phyloP scores from a whole-genome alignment of 2,113 vertebrate species.

The Conger conger region DNA sequence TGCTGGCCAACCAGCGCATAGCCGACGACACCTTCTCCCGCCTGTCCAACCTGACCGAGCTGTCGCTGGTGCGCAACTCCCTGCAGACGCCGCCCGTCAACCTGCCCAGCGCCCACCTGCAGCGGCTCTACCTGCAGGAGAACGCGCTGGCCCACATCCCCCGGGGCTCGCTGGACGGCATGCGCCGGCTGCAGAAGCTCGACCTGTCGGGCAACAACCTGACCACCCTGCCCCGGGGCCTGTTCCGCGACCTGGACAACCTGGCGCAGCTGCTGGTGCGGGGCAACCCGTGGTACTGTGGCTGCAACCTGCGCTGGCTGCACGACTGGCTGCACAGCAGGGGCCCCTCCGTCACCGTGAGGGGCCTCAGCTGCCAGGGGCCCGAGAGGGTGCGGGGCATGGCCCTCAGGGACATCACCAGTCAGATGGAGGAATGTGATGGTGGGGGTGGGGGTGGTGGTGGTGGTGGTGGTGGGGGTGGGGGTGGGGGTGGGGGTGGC shows the following conservation, averaged over 20 bases:
- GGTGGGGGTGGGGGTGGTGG: conserved; percentile 45
- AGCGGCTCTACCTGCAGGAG: conserved; percentile 89
- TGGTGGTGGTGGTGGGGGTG: conserved; percentile 59
- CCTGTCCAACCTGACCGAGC: conserved; percentile 86
- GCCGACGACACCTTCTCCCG: conserved; percentile 93
- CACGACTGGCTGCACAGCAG: conserved; percentile 83
- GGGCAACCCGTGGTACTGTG: conserved; percentile 94
- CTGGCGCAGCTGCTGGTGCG: conserved; percentile 81
- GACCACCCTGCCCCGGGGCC: conserved; percentile 82
- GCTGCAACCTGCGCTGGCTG: conserved; percentile 89
- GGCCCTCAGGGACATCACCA: conserved; percentile 79
- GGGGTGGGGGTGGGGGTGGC: conserved; percentile 63
- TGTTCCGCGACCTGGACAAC: conserved; percentile 83
- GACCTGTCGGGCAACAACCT: conserved; percentile 94
- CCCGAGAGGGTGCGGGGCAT: conserved; percentile 84
- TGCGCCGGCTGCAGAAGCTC: conserved; percentile 79
- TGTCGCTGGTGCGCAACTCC: conserved; percentile 90
- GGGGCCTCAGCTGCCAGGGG: conserved; percentile 85
- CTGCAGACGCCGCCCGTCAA: conserved; percentile 83
- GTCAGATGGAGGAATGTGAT: conserved; percentile 87
- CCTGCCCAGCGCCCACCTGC: conserved; percentile 78
- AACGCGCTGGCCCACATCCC: conserved; percentile 91
- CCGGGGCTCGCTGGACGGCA: conserved; percentile 75
- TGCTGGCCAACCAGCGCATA: conserved; percentile 91
- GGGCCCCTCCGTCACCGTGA: conserved; percentile 80